Evolutionary conservation across 1,140 invertebrate species (phyloP).

Genomic region (Diplogasteroides magnus): DNA sequence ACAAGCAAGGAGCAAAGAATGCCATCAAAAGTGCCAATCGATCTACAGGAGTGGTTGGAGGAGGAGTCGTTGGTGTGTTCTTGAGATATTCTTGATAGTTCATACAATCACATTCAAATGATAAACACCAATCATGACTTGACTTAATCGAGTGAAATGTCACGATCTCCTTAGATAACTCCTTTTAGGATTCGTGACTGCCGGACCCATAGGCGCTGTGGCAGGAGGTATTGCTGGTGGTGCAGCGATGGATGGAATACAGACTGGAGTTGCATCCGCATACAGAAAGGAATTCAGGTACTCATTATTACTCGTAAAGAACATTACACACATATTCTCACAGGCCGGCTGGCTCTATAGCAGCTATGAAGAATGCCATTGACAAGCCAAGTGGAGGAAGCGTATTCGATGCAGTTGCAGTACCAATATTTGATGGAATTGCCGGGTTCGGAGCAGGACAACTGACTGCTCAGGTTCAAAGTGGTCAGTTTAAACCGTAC

Average conservation of each 20-base stretch:
- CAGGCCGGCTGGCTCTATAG: neutral
- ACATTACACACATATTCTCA: neutral
- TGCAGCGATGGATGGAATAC: slow-evolving; percentile 11
- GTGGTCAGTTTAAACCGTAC: no score
- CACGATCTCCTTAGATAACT: neutral
- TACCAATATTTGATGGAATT: slow-evolving; percentile 7
- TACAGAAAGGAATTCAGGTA: slow-evolving; percentile 4
- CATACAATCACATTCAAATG: no score
- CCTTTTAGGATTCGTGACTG: slow-evolving; percentile 3
- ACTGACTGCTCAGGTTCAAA: neutral
- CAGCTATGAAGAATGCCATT: neutral
- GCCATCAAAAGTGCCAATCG: slow-evolving; percentile 2
- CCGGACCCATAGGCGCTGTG: neutral
- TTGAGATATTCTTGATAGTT: no score
- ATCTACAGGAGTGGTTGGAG: slow-evolving; percentile 8
- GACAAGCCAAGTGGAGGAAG: neutral
- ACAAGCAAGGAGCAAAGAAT: slow-evolving; percentile 4
- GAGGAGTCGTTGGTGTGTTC: slow-evolving; percentile 6
- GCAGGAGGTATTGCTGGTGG: slow-evolving; percentile 11
- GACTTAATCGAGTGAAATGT: neutral
- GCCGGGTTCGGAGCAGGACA: slow-evolving; percentile 7
- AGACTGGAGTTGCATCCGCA: neutral
- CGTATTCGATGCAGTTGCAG: slow-evolving; percentile 5
- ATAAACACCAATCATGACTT: no score
- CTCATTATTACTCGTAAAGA: neutral